Evolutionary conservation across 2,113 vertebrate genomes (phyloP).

Genomic region (Microtus pennsylvanicus): DNA sequence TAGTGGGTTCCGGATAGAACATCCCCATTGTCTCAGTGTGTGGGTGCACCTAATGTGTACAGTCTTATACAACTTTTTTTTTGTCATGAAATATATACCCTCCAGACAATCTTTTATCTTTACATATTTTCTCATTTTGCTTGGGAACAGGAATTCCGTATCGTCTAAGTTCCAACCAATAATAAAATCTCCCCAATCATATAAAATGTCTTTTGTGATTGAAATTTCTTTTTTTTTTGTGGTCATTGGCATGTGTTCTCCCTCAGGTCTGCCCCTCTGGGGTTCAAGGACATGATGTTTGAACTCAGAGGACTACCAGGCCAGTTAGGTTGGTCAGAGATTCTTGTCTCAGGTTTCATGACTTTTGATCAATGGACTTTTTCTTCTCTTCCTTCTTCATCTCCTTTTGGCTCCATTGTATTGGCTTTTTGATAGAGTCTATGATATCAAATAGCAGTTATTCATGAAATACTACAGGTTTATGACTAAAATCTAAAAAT

Average conservation of each 20-base stretch:
- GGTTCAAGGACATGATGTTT: neutral
- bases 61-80: neutral
- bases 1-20: no score
- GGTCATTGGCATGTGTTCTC: neutral
- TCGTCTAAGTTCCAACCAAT: neutral
- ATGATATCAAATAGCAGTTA: constrained; percentile 44
- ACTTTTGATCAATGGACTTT: neutral
- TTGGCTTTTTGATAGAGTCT: constrained; percentile 31
- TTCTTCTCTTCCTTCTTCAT: neutral
- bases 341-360: neutral
- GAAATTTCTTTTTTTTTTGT: neutral
- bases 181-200: neutral
- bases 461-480: constrained; percentile 51
- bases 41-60: neutral
- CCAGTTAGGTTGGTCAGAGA: neutral
- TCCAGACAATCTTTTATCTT: constrained; percentile 18
- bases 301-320: neutral
- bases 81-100: neutral
- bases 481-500: constrained; percentile 7
- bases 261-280: neutral
- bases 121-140: neutral
- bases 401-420: constrained; percentile 33
- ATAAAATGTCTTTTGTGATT: neutral
- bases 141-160: neutral
- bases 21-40: no score